These are phyloP conservation scores for Pelecanoides urinatrix DNA, from an alignment of 2,113 vertebrate species.

Conservation along the genomic window DNA sequence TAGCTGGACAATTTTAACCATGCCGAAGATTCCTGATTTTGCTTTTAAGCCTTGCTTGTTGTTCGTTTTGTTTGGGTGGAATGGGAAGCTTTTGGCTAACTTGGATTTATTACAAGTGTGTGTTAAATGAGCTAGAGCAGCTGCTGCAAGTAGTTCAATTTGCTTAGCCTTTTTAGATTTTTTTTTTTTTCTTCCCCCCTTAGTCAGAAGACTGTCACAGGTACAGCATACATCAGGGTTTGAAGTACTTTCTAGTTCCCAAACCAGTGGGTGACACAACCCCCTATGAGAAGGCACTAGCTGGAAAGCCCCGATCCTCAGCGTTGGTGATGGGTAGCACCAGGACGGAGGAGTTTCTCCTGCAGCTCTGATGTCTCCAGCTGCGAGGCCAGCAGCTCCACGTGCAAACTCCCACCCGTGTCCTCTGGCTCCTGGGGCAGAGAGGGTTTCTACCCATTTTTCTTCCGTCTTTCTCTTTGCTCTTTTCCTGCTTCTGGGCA, in stretches of 20 bases:
- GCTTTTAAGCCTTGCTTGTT: neutral
- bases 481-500: neutral
- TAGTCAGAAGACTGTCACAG: neutral
- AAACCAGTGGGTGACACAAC: neutral
- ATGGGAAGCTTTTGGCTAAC: neutral
- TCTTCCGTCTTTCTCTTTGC: neutral
- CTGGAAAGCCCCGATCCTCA: neutral
- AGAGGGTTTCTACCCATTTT: neutral
- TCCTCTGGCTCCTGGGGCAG: neutral
- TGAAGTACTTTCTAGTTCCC: neutral
- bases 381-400: neutral
- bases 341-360: neutral
- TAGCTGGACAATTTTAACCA: neutral
- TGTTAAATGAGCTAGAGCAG: neutral
- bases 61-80: neutral
- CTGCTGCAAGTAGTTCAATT: neutral
- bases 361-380: neutral
- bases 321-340: neutral
- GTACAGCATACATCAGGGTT: neutral
- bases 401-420: accelerated
- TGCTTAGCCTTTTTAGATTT: neutral
- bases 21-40: neutral
- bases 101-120: neutral
- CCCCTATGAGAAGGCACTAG: accelerated
- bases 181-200: no score